Percentiles rank a stretch among this genome's conserved stretches.
These are phyloP conservation scores for Polyodon spathula DNA, from an alignment of 2,113 vertebrate species.

Conservation along the genomic window DNA sequence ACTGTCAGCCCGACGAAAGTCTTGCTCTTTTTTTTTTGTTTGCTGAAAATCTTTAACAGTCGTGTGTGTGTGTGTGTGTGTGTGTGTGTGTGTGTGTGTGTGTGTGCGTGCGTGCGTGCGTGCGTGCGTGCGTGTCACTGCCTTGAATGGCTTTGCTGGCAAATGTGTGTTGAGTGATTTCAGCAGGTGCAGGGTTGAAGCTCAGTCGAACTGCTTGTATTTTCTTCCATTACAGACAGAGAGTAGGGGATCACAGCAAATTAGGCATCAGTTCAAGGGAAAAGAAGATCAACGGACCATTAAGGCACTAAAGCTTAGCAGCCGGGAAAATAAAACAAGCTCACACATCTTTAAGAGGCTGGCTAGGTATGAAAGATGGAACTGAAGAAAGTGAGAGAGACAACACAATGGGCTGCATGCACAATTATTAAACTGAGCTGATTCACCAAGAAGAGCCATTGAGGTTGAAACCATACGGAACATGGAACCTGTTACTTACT, in stretches of 20 bases:
- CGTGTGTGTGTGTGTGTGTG: conserved; percentile 2
- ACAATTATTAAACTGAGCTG: no score
- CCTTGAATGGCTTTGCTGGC: no score
- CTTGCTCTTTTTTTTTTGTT: not conserved
- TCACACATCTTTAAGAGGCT: conserved; percentile 16
- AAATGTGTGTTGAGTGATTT: no score
- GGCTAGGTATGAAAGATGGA: conserved; percentile 20
- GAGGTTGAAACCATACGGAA: no score
- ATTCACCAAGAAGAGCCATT: no score
- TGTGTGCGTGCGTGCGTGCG: not conserved
- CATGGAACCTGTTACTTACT: no score
- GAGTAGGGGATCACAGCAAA: conserved; percentile 4
- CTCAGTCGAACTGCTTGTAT: no score
- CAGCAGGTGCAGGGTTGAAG: no score
- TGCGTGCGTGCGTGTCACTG: no score
- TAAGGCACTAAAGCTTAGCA: conserved; percentile 12
- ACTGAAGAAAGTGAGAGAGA: no score
- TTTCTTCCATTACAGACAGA: not conserved
- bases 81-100: conserved; percentile 4
- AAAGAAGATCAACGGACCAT: conserved; percentile 10
- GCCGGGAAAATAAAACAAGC: conserved; percentile 11
- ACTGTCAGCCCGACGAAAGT: not conserved
- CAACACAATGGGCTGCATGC: no score
- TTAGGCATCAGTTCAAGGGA: not conserved
- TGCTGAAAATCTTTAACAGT: not conserved